Base-by-base conservation (phyloP, 2,113 vertebrate genomes). In the Promerops cafer region DNA sequence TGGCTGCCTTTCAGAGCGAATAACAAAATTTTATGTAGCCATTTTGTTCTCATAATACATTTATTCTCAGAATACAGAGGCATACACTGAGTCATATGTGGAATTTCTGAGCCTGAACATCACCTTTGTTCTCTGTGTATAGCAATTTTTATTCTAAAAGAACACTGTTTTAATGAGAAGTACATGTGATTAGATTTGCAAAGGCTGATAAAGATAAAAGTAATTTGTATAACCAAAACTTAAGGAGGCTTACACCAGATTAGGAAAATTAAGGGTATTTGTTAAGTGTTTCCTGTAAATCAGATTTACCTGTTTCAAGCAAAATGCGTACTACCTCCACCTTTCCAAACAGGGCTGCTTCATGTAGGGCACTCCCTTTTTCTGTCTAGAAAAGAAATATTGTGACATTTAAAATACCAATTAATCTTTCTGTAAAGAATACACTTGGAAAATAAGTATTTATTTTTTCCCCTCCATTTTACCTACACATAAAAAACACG, bases 321-420 rank as follows among this genome's bases (percentile, higher is more conserved):
- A 99, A 98, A 95, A 99, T 97, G 79, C 98, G 98, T 78, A 99
- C 99, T 92, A 99, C 99, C 96, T 99, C 99, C 98, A 99, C 99
- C 97, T 99, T 99, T 91, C 99, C 99, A 96, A 98, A 99, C 13
- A 99, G 98, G 80, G 99, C 98, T 66, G 99, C 99, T 96, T 99
- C 99, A 22, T 99, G 99, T 54, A 99, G 98, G 68, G 99, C 99
- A 53, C 99, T 99, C 87, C 99, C 99, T 94, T 99, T 99, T 98
- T 99, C 99, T 74, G 99, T 99, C 99, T 99, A 94, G 45, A 97
- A 96, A 96, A 97, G 66, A 93, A 83, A 87, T 37, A 68, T 66
- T 53, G 31, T 78, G 53, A 88, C 57, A 95, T 85, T 93, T 93
- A 84, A 90, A 89, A 81, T 63, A 57, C 10, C 10, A 87, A 28